Base-by-base conservation (phyloP, 2,113 vertebrate species). In the Xyliphius kryptos region DNA sequence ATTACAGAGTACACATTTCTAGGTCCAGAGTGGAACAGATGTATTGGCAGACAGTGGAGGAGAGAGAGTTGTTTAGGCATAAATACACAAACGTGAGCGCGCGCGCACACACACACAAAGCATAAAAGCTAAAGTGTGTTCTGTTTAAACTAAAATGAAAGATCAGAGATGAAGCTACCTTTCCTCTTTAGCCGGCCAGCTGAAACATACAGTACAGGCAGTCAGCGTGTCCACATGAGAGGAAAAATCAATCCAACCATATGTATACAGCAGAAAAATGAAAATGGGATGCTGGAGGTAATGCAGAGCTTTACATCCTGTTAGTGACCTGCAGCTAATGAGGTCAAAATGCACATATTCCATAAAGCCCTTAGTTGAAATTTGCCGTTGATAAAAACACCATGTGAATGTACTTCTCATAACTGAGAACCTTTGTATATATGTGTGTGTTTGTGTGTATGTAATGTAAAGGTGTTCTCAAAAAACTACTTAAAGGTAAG, bases 151-250 rank as follows among this genome's bases (percentile, higher is more conserved):
- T 72, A 56, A 66, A 60, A 58, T 68, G 44, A 64, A 13, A 63
- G 38, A 62, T 71, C 44, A 40, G 44, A 69, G 66, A 67, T 46
- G 70, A 69, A 72, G 69, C 81, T 89, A 89, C 87, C 87, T 89
- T 87, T 89, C 71, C 75, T 71, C 79, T 86, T 89, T 70, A 75
- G 77, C 51, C 82, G 83, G 83, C 86, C 85, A 84, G 84, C 86
- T 88, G 85, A 82, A 89, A 89, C 82, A 78, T 78, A 86, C 75
- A 85, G 68, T 81, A 86, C 74, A 85, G 71, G 85, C 68, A 82
- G 71, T 80, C 79, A 81, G 61, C 69, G 72, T 57, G 73, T 85
- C 56, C 62, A 36, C 56, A 32, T 49, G 13, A 16, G 13, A 5
- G 9, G 13, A 46, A 10, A 57, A 50, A 12, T 20, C 36, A 57